phyloP scores from a whole-genome alignment of 92 coral and sea anemone genomes.

The Epizoanthus rinbou region DNA sequence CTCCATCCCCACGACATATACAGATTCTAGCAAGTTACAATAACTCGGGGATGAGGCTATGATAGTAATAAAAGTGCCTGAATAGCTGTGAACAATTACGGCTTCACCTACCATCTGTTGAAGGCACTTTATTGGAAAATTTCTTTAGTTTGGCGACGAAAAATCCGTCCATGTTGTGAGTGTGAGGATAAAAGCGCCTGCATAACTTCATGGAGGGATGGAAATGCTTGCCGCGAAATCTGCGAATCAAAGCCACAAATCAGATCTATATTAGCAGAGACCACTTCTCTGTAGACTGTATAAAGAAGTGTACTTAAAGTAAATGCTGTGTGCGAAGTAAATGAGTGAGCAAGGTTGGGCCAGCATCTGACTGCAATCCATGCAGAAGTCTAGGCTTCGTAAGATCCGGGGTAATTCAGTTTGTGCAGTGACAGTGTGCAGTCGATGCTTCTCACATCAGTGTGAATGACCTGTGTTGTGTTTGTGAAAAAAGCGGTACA shows the following conservation, averaged over 20 bases:
- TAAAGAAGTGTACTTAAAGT: too few relatives aligned
- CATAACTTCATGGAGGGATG: constrained; percentile 86
- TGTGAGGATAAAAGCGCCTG: constrained; percentile 87
- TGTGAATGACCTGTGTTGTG: background rate
- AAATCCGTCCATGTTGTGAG: constrained; percentile 98
- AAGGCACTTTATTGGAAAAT: constrained; percentile 86
- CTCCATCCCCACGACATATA: too few relatives aligned
- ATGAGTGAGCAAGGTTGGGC: too few relatives aligned
- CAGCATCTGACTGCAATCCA: too few relatives aligned
- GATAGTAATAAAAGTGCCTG: background rate
- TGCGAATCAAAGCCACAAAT: constrained; percentile 19
- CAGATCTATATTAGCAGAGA: background rate
- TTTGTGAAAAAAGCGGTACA: too few relatives aligned
- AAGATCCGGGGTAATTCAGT: background rate
- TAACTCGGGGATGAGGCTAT: background rate
- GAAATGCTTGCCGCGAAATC: constrained; percentile 92
- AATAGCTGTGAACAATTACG: too few relatives aligned
- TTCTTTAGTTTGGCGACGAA: constrained; percentile 96
- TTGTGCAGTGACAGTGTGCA: background rate
- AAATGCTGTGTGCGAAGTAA: too few relatives aligned
- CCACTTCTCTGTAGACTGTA: background rate
- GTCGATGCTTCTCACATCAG: background rate
- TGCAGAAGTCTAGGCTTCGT: too few relatives aligned
- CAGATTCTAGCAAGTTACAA: too few relatives aligned
- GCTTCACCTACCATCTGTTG: constrained; percentile 57